Evolutionary conservation across 1,140 invertebrate species (phyloP).

Genomic region (Dreissena rostriformis): DNA sequence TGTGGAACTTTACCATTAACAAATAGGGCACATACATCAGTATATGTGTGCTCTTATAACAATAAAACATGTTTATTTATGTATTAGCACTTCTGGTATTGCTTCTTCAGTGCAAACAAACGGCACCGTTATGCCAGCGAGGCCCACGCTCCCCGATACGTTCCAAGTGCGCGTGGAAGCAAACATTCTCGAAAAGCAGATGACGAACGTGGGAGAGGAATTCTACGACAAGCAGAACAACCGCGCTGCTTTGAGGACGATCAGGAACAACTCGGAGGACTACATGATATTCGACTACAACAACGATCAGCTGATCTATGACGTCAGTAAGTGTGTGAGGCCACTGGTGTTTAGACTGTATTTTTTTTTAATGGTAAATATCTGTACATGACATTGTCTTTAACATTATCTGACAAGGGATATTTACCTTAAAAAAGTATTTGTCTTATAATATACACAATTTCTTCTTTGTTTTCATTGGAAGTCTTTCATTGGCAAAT

Average conservation of each 20-base stretch:
- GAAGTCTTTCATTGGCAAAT: no score
- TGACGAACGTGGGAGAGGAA: constrained; percentile 43
- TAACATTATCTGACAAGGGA: no score
- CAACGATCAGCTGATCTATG: constrained; percentile 60
- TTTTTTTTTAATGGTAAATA: no score
- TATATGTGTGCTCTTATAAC: no score
- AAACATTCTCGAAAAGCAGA: constrained; percentile 53
- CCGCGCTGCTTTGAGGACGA: constrained; percentile 47
- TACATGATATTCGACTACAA: constrained; percentile 59
- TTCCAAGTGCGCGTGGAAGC: constrained; percentile 62
- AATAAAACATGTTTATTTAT: no score
- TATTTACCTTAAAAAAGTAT: no score
- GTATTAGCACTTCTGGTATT: no score
- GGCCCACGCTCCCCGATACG: constrained; percentile 43
- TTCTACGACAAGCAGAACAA: constrained; percentile 57
- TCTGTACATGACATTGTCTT: no score
- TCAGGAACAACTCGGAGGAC: constrained; percentile 1
- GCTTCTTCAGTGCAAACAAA: neutral
- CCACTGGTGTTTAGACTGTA: no score
- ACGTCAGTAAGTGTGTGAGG: constrained; percentile 52
- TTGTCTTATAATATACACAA: neutral
- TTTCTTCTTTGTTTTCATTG: no score
- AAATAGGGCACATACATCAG: no score
- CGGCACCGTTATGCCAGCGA: constrained; percentile 35
- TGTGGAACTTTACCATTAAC: no score